A percentile compares a stretch with the other conserved stretches of the same genome.
These are phyloP conservation scores for Mallotus villosus DNA, from an alignment of 2,797 vertebrate genomes.

Conservation along the genomic window DNA sequence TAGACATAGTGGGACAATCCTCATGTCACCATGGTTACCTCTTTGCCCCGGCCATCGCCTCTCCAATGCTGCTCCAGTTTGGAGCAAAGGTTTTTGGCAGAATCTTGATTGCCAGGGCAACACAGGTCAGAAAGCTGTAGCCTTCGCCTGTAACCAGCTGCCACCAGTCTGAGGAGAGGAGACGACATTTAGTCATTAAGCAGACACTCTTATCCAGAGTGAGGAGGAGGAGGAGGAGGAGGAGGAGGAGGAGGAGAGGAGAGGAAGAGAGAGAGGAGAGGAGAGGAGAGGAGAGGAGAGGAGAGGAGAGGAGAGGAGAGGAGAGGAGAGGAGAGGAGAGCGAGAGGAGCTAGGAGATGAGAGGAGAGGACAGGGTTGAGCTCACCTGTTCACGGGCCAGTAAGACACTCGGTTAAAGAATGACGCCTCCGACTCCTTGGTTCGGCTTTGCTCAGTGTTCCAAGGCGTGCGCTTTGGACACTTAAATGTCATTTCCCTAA, in stretches of 20 bases:
- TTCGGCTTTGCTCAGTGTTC: constrained; percentile 43
- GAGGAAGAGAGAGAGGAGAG: background rate
- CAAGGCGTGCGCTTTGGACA: constrained; percentile 1
- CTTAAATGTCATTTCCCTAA: constrained; percentile 6
- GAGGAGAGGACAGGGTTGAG: background rate
- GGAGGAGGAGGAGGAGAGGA: background rate
- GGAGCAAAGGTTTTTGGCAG: constrained; percentile 49
- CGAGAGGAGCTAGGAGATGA: background rate
- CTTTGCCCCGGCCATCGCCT: constrained; percentile 40
- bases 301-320: constrained; percentile 11
- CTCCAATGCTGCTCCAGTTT: constrained; percentile 69
- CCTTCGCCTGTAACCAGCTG: constrained; percentile 60
- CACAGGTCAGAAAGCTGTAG: constrained; percentile 65
- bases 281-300: constrained; percentile 14
- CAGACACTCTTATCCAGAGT: no score
- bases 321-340: constrained; percentile 9
- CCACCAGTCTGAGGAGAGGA: constrained; percentile 49
- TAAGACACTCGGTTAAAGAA: constrained; percentile 61
- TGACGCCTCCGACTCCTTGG: constrained; percentile 51
- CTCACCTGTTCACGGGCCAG: constrained; percentile 64
- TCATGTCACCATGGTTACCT: constrained; percentile 11
- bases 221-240: constrained; percentile 15
- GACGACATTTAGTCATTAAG: no score
- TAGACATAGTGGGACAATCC: background rate
- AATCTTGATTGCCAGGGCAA: constrained; percentile 59